Percentiles rank a stretch among this genome's conserved stretches.
Conservation (phyloP, 2,113 vertebrate species). For the Sminthopsis crassicaudata region DNA sequence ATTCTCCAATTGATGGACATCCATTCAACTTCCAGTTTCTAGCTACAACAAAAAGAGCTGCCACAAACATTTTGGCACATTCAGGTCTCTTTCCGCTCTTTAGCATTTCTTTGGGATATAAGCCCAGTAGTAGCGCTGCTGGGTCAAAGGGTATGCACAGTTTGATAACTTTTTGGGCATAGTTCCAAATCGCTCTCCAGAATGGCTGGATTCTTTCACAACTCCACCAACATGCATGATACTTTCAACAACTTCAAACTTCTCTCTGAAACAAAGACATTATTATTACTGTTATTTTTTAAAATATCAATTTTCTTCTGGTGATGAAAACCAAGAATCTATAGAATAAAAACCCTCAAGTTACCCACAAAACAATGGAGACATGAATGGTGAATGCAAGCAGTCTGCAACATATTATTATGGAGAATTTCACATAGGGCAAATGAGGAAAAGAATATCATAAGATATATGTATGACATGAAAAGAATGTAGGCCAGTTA, state of each 20-base stretch:
- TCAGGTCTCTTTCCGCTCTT: too few species aligned
- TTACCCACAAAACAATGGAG: background rate
- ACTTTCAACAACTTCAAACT: background rate
- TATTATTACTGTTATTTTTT: background rate
- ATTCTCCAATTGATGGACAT: too few species aligned
- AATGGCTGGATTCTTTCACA: too few species aligned
- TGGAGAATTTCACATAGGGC: background rate
- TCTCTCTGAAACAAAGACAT: background rate
- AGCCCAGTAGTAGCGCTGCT: too few species aligned
- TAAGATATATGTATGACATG: background rate
- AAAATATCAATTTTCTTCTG: background rate
- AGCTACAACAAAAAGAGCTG: too few species aligned
- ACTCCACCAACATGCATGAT: too few species aligned
- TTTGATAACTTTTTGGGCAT: too few species aligned
- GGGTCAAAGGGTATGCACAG: too few species aligned
- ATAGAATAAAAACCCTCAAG: background rate
- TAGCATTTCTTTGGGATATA: too few species aligned
- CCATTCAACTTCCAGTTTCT: too few species aligned
- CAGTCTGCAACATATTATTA: background rate
- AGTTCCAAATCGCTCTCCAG: too few species aligned
- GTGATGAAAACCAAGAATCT: background rate
- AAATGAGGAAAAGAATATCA: background rate
- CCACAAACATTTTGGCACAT: too few species aligned
- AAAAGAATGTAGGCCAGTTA: background rate
- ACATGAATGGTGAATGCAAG: background rate